These are phyloP conservation scores for Trichogramma evanescens DNA, from an alignment of 2,888 invertebrate species.

Conservation along the genomic window DNA sequence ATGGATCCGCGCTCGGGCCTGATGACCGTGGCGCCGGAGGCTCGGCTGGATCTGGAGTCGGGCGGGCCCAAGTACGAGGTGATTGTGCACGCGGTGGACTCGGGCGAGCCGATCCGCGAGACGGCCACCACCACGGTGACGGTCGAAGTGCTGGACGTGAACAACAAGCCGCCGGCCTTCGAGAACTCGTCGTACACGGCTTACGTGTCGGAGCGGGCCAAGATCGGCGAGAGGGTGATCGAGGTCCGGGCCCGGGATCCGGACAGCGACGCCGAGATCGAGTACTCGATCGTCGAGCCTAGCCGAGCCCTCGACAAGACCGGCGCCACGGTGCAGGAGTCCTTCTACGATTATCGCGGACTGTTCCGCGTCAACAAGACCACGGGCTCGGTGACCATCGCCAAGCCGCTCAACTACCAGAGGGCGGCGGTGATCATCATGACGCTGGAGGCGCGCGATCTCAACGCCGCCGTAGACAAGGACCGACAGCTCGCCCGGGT, in stretches of 20 bases:
- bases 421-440: conserved; percentile 67
- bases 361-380: conserved; percentile 65
- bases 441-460: conserved; percentile 63
- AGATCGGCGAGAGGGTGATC: conserved; percentile 45
- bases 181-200: conserved; percentile 57
- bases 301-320: conserved; percentile 68
- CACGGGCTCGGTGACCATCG: conserved; percentile 63
- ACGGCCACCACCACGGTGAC: conserved; percentile 71
- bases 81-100: conserved; percentile 68
- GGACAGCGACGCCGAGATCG: conserved; percentile 61
- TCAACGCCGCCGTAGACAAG: conserved; percentile 62
- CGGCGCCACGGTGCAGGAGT: conserved; percentile 61
- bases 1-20: conserved; percentile 67
- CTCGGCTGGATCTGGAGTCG: conserved; percentile 63
- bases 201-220: conserved; percentile 65
- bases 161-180: conserved; percentile 76
- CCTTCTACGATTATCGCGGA: conserved; percentile 59
- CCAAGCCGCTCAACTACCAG: conserved; percentile 63
- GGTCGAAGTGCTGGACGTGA: conserved; percentile 67
- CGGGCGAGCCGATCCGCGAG: conserved; percentile 66
- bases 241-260: conserved; percentile 64
- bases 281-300: conserved; percentile 63
- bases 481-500: conserved; percentile 59
- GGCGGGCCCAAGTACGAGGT: conserved; percentile 64
- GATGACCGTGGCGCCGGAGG: conserved; percentile 66